Evolutionary conservation across 2,113 vertebrate genomes (phyloP), one percentile per base, ranked within the genome.

Genomic region (Miniopterus natalensis): DNA sequence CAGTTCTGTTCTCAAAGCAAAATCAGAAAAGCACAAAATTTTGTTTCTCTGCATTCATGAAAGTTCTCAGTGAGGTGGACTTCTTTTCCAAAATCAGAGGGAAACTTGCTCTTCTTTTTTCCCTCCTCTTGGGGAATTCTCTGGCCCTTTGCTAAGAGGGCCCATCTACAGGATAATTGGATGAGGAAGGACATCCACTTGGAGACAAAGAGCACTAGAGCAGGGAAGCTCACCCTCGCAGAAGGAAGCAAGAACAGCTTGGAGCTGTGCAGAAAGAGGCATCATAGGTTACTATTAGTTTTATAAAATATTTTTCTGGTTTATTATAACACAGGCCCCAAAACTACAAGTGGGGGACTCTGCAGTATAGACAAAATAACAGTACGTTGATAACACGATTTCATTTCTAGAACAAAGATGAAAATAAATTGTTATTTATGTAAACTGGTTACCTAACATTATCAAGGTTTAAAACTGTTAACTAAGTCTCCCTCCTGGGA

Each of bases 381-480:
- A 94, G 14, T 81, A 83, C 77, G 27, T 36, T 29, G 57, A 63
- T 63, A 96, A 95, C 18, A 83, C n/a, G 10, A 94, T 81, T 95
- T 88, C 49, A 36, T n/a, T 92, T 83, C 42, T 88, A 68, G 86
- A 95, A 87, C 18, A 84, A 78, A 75, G 59, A 59, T 71, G 29
- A 93, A 86, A 80, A 71, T 23, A 57, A 87, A 93, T 1, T 83
- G 10, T 79, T 70, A 77, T 75, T 91, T 92, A 85, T n/a, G 71
- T 61, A 95, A 93, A 79, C 47, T 61, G 23, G 23, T 73, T 80
- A 88, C 25, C 36, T 87, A 92, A 87, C 21, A 83, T 94, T 75
- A 75, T 31, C 25, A 88, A 93, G 84, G 29, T 55, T 96, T 92
- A 57, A 95, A 92, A 70, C 47, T 68, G 8, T 87, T 90, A 90